Percentiles rank a stretch among this genome's conserved stretches.
These are phyloP conservation scores for Anabacerthia variegaticeps DNA, from an alignment of 2,797 vertebrate genomes.

Conservation along the genomic window DNA sequence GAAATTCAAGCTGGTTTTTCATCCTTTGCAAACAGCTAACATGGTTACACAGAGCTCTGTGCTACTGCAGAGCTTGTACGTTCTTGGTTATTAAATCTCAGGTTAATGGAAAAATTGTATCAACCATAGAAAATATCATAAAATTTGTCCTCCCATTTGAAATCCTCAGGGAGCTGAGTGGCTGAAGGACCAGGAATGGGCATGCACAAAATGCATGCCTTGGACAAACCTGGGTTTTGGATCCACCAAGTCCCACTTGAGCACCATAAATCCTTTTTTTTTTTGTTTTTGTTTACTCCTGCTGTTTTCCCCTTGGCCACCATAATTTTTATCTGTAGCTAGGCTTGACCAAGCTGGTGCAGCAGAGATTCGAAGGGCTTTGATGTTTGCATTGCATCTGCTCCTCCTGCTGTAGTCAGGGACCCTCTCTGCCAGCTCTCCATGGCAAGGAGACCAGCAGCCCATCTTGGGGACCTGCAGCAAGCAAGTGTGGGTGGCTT, in stretches of 20 bases:
- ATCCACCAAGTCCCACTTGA: background rate
- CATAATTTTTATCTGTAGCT: background rate
- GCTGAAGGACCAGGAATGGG: background rate
- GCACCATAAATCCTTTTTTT: rapidly evolving
- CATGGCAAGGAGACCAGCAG: background rate
- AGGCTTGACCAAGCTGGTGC: background rate
- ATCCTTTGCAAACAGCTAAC: background rate
- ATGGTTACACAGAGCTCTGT: background rate
- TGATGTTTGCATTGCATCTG: background rate
- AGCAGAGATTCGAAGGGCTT: background rate
- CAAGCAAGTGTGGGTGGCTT: background rate
- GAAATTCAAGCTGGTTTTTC: background rate
- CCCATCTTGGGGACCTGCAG: background rate
- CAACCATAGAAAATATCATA: background rate
- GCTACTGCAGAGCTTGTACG: background rate
- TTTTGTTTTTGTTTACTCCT: background rate
- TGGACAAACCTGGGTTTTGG: background rate
- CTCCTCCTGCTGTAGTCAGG: background rate
- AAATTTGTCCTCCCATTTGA: background rate
- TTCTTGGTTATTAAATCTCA: background rate
- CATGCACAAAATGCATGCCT: background rate
- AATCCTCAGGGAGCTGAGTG: background rate
- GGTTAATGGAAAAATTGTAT: background rate
- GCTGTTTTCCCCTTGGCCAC: background rate
- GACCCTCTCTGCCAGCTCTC: background rate